Percentiles rank a stretch among this genome's conserved stretches.
These are phyloP conservation scores for Cynopterus brachyotis DNA, from an alignment of 2,113 vertebrate genomes.

Conservation along the genomic window DNA sequence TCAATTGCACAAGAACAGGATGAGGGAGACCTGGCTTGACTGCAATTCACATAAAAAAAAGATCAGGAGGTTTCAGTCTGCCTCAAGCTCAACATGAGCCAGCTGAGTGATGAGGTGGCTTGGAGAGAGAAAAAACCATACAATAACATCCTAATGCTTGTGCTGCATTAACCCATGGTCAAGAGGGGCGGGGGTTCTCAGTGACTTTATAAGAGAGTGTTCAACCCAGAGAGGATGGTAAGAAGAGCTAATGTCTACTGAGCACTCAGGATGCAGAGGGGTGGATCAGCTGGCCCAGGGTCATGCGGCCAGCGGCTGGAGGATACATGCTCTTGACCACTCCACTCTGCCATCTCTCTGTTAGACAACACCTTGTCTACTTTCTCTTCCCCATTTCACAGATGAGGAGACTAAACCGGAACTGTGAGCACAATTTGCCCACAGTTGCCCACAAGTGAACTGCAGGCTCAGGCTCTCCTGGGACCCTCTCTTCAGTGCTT, in stretches of 20 bases:
- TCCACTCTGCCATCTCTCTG: background rate
- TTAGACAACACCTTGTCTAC: slow-evolving; percentile 55
- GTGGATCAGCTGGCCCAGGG: fast-evolving
- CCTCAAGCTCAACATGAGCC: slow-evolving; percentile 20
- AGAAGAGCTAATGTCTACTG: background rate
- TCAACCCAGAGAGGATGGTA: background rate
- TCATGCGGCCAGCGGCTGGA: background rate
- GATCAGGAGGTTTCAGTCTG: slow-evolving; percentile 34
- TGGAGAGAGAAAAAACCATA: background rate
- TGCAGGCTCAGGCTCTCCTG: slow-evolving; percentile 35
- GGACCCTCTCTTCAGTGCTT: background rate
- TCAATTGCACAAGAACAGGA: slow-evolving; percentile 66
- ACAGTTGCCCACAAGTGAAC: background rate
- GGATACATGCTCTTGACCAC: background rate
- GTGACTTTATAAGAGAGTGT: background rate
- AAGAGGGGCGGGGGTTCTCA: fast-evolving
- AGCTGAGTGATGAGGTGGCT: background rate
- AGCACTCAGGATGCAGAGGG: background rate
- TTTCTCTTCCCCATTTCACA: slow-evolving; percentile 73
- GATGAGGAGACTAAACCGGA: slow-evolving; percentile 14
- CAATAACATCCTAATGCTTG: background rate
- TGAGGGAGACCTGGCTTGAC: slow-evolving; percentile 63
- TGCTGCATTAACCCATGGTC: background rate
- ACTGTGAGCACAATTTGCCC: background rate
- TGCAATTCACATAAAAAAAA: slow-evolving; percentile 62